A percentile compares a stretch with the other conserved stretches of the same genome.
phyloP scores from a whole-genome alignment of 2,888 invertebrate species.

The Gastrophysa polygoni region DNA sequence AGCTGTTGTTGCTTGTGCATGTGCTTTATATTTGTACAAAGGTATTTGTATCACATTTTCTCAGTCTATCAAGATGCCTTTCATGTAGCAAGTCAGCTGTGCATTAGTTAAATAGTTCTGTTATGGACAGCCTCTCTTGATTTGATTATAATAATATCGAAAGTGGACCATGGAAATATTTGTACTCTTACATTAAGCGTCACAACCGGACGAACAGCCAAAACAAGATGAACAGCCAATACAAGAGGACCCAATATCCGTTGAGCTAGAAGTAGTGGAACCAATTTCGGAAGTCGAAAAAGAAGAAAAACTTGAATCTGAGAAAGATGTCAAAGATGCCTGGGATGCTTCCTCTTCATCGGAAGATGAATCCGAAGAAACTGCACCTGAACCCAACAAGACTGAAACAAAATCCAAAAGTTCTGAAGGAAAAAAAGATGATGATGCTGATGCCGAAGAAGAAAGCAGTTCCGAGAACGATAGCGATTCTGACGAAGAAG shows the following conservation, averaged over 20 bases:
- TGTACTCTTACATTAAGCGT: neutral
- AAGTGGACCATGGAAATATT: too few relatives aligned
- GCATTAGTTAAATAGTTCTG: too few relatives aligned
- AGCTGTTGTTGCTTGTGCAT: too few relatives aligned
- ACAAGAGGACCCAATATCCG: neutral
- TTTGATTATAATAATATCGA: too few relatives aligned
- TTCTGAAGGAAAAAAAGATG: constrained; percentile 38
- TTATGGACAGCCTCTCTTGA: too few relatives aligned
- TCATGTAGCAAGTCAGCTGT: too few relatives aligned
- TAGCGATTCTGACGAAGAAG: constrained; percentile 44
- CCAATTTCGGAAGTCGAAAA: constrained; percentile 28
- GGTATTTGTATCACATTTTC: too few relatives aligned
- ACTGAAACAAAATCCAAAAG: neutral
- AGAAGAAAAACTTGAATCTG: constrained; percentile 51
- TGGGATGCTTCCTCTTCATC: constrained; percentile 75
- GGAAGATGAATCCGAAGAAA: constrained; percentile 62
- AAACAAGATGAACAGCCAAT: constrained; percentile 29
- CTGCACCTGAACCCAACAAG: constrained; percentile 30
- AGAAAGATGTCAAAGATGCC: constrained; percentile 76
- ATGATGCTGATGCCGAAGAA: constrained; percentile 45
- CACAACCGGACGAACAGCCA: too few relatives aligned
- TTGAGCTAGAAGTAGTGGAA: constrained; percentile 33
- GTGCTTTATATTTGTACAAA: too few relatives aligned
- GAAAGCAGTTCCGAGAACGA: constrained; percentile 58
- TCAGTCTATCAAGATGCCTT: too few relatives aligned